Conservation (phyloP, 2,888 invertebrate species). For the Ferrisia virgata region DNA sequence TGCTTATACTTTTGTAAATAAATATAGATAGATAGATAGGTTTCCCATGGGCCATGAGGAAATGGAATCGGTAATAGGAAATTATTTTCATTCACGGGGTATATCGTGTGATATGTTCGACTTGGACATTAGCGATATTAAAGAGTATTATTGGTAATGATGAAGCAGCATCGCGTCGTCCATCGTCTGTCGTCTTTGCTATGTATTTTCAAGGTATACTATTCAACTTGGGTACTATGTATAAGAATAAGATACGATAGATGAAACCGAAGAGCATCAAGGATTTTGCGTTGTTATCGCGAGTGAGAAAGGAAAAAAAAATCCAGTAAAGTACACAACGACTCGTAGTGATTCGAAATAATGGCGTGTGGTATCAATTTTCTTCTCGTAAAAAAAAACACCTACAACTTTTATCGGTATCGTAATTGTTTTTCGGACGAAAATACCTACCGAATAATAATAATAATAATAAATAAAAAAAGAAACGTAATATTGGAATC, state of each 20-base stretch:
- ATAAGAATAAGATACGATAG: not conserved
- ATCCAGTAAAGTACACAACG: not conserved
- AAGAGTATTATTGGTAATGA: not conserved
- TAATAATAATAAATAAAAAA: too few species aligned
- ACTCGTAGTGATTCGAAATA: not conserved
- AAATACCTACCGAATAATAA: not conserved
- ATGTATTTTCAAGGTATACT: not conserved
- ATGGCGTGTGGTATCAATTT: not conserved
- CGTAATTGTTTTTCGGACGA: not conserved
- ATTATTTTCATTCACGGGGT: not conserved
- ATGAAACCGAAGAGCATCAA: not conserved
- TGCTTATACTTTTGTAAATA: not conserved
- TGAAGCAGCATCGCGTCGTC: not conserved
- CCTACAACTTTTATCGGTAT: not conserved
- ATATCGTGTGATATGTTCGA: not conserved
- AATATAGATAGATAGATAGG: not conserved
- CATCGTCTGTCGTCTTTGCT: too few species aligned
- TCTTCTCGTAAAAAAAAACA: not conserved
- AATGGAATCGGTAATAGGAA: not conserved
- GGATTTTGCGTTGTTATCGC: not conserved
- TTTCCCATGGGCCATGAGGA: not conserved
- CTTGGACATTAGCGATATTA: constrained; percentile 4
- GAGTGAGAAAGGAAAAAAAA: not conserved
- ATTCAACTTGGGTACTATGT: too few species aligned
- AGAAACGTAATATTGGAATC: too few species aligned